Percentiles rank a stretch among this genome's conserved stretches.
Conservation (phyloP, 92 coral and sea anemone species). For the Phenganax subtilis region DNA sequence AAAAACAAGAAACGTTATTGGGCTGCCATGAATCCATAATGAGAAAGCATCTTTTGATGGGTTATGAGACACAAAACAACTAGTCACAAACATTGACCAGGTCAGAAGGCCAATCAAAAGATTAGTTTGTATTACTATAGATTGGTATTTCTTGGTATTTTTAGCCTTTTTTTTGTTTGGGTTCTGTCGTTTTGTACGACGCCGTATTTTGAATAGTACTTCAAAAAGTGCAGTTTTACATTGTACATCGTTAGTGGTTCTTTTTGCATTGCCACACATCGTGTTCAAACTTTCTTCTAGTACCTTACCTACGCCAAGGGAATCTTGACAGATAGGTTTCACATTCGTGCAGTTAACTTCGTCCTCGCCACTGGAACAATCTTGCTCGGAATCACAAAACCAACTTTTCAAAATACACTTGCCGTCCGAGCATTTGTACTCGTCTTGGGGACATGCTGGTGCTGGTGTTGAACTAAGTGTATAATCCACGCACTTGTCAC, state of each 20-base stretch:
- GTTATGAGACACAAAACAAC: neutral
- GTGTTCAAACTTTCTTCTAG: no score
- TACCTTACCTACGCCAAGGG: conserved; percentile 55
- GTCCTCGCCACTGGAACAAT: conserved; percentile 70
- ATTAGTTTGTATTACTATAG: no score
- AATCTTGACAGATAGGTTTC: conserved; percentile 44
- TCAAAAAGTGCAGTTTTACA: no score
- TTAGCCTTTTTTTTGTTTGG: no score
- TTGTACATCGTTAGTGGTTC: no score
- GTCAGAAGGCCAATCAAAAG: no score
- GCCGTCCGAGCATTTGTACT: conserved; percentile 53
- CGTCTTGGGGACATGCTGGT: conserved; percentile 47
- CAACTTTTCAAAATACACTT: conserved; percentile 65
- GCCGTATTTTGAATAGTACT: no score
- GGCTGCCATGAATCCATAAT: neutral
- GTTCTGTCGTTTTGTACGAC: no score
- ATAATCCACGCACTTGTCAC: conserved; percentile 52
- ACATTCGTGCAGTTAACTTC: conserved; percentile 63
- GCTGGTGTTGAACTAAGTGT: conserved; percentile 44
- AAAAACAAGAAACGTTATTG: neutral
- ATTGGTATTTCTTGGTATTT: no score
- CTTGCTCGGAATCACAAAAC: conserved; percentile 77
- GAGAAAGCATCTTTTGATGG: neutral
- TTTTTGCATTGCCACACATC: no score
- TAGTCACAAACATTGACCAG: no score